These are phyloP conservation scores for Cirrhinus mrigala DNA, from an alignment of 2,797 vertebrate genomes.

Conservation along the genomic window DNA sequence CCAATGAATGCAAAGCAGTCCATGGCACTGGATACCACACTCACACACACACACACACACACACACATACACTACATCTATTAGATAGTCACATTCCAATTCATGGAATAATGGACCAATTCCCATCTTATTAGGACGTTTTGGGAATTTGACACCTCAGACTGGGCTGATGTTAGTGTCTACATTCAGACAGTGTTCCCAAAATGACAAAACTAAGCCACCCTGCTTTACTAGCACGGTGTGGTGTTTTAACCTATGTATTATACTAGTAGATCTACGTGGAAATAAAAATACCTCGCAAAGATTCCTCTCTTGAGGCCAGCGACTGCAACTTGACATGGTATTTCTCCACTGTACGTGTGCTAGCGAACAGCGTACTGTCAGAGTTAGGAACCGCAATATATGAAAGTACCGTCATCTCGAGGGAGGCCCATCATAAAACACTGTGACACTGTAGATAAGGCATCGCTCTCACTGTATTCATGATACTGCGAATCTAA, in stretches of 20 bases:
- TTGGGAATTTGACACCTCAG: neutral
- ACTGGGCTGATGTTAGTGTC: neutral
- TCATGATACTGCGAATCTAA: slow-evolving; percentile 24
- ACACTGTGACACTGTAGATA: slow-evolving; percentile 63
- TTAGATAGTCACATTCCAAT: neutral
- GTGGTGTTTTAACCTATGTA: slow-evolving; percentile 16
- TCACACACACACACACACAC: slow-evolving; percentile 30
- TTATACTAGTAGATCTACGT: neutral
- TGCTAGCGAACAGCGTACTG: neutral
- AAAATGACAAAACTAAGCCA: neutral
- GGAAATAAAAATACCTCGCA: neutral
- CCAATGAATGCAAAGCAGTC: slow-evolving; percentile 27
- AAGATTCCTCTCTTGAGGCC: slow-evolving; percentile 30
- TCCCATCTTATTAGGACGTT: neutral
- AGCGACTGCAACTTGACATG: slow-evolving; percentile 17
- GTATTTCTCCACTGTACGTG: neutral
- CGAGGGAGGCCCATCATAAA: slow-evolving; percentile 30
- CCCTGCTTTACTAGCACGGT: neutral
- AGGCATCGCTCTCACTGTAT: slow-evolving; percentile 45
- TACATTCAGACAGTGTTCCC: slow-evolving; percentile 11
- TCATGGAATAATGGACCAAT: neutral
- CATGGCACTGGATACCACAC: slow-evolving; percentile 40
- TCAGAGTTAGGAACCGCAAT: slow-evolving; percentile 5
- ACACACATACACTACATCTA: slow-evolving; percentile 14
- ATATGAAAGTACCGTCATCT: neutral